These are phyloP conservation scores for Limanda limanda DNA, from an alignment of 2,113 vertebrate species.

Conservation along the genomic window DNA sequence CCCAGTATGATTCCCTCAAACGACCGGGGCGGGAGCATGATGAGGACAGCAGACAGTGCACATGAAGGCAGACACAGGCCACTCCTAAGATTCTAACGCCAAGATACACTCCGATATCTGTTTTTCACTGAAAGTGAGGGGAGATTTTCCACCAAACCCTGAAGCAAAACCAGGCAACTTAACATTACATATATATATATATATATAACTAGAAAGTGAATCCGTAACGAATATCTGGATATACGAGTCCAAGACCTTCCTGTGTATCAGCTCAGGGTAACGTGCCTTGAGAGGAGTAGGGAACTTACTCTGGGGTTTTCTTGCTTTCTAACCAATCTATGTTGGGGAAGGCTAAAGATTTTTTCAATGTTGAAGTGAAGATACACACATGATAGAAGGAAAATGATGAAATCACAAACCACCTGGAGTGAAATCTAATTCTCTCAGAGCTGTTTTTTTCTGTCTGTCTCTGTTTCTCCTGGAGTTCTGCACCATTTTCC, in stretches of 20 bases:
- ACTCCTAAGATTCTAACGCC: background rate
- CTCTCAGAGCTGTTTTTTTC: background rate
- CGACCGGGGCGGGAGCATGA: background rate
- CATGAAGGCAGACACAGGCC: background rate
- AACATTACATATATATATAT: conserved; percentile 5
- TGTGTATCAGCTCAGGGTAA: background rate
- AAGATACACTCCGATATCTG: conserved; percentile 13
- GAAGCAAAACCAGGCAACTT: background rate
- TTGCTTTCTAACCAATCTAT: background rate
- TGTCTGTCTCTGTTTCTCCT: background rate
- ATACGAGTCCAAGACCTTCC: background rate
- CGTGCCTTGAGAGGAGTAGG: background rate
- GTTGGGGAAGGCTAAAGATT: background rate
- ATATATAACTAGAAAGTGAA: background rate
- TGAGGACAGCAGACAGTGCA: background rate
- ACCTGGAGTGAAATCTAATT: background rate
- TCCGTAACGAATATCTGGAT: background rate
- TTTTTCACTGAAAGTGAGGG: conserved; percentile 15
- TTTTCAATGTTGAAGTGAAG: background rate
- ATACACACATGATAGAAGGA: background rate
- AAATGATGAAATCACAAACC: background rate
- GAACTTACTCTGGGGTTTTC: background rate
- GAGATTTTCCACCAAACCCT: conserved; percentile 16
- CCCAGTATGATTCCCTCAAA: background rate
- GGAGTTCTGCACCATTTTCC: background rate